Evolutionary conservation across 1,140 invertebrate genomes (phyloP).

Genomic region (Conopomorpha cramerella): DNA sequence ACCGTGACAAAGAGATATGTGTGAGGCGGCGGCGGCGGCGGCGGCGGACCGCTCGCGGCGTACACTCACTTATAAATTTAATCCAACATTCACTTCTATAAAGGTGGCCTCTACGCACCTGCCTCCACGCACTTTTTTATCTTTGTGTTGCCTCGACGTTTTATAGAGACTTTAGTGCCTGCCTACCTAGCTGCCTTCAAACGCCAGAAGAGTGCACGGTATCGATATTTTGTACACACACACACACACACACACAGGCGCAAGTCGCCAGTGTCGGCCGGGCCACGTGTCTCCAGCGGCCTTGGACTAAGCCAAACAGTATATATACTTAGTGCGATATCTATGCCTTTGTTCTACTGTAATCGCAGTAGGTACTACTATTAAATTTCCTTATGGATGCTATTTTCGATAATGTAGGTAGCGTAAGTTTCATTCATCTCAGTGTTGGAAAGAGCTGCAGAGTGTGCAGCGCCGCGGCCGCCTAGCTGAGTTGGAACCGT

Average conservation of each 20-base stretch:
- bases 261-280: not conserved
- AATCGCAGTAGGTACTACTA: too few relatives aligned
- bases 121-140: conserved; percentile 21
- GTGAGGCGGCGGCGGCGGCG: not conserved
- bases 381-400: too few relatives aligned
- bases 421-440: too few relatives aligned
- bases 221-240: too few relatives aligned
- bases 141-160: too few relatives aligned
- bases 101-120: conserved; percentile 29
- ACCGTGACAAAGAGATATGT: not conserved
- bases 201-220: not conserved
- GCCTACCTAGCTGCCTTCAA: not conserved
- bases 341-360: too few relatives aligned
- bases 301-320: not conserved
- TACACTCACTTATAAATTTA: conserved; percentile 23
- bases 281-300: too few relatives aligned
- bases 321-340: too few relatives aligned
- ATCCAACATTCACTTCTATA: conserved; percentile 20
- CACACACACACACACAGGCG: too few relatives aligned
- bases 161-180: conserved; percentile 28
- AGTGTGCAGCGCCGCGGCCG: too few relatives aligned
- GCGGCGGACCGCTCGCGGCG: conserved; percentile 20
- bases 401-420: too few relatives aligned
- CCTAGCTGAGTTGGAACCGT: not conserved
- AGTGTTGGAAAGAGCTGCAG: too few relatives aligned